Base-by-base conservation (phyloP, 2,113 vertebrate genomes). In the Henicopernis longicauda region DNA sequence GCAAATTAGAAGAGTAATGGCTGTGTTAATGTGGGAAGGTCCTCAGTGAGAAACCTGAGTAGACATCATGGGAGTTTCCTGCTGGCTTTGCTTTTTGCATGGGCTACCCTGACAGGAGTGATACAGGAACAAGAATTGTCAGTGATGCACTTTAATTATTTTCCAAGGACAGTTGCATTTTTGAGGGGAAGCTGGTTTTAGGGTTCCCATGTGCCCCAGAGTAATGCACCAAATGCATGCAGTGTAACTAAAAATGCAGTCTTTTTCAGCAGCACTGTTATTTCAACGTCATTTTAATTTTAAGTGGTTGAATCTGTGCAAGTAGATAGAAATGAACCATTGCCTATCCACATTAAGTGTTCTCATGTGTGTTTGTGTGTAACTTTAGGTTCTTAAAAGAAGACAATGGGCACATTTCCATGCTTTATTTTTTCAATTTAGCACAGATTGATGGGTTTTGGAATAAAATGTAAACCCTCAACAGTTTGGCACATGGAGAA, bases 361-460 rank as follows among this genome's bases (percentile, higher is more conserved):
- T 91, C 91, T 91, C 86, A 19, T 82, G 72, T 89, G 91, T 0
- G 0, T 59, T 54, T 66, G 49, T 62, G 78, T 86, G 81, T 79
- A 79, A 66, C 73, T 98, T 93, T 95, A 92, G 71, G 93, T 94
- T 96, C 92, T 96, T 96, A 93, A 96, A 96, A 96, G 95, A 96
- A 95, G 96, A 88, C 90, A 92, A 86, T 74, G 80, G 97, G 94
- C 90, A 86, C 93, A 73, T 97, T 98, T 97, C 97, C 97, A 87
- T 76, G 78, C 92, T 83, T 95, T 93, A 74, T 95, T 92, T 89
- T 91, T 94, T 80, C 36, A 95, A 93, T 95, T 92, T 97, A 94
- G 40, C 95, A 93, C 95, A 89, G 84, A 98, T 98, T 98, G 95
- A 97, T 98, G 92, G 96, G 36, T 31, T 98, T 97, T 98, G 96